A percentile compares a stretch with the other conserved stretches of the same genome.
phyloP scores from a whole-genome alignment of 2,797 vertebrate genomes.

The Dipus sagitta region DNA sequence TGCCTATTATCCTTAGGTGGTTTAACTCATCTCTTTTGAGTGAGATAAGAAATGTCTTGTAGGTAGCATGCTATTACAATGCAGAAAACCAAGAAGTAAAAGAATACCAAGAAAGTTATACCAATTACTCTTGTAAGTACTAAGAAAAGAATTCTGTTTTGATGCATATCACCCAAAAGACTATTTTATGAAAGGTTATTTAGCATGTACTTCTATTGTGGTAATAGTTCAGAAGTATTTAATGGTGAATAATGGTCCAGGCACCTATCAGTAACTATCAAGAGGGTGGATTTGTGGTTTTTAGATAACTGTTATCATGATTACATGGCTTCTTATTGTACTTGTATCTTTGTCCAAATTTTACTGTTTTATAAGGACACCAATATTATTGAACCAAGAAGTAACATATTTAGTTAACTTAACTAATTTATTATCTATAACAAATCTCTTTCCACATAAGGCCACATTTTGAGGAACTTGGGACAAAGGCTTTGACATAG shows the following conservation, averaged over 20 bases:
- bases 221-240: constrained; percentile 40
- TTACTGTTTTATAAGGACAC: constrained; percentile 41
- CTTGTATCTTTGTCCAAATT: neutral
- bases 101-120: neutral
- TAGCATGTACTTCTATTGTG: neutral
- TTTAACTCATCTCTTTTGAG: constrained; percentile 1
- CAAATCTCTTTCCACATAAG: constrained; percentile 23
- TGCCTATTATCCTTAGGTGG: neutral
- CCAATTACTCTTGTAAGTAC: neutral
- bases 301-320: neutral
- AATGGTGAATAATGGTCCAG: neutral
- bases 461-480: neutral
- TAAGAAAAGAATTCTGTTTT: constrained; percentile 25
- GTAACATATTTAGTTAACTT: neutral
- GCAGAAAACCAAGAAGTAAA: constrained; percentile 36
- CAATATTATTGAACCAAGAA: neutral
- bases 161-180: neutral
- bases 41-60: constrained; percentile 29
- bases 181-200: constrained; percentile 2
- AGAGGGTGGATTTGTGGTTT: neutral
- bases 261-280: neutral
- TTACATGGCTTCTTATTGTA: neutral
- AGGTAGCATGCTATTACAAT: neutral
- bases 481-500: neutral
- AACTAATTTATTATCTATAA: constrained; percentile 18